phyloP scores from a whole-genome alignment of 2,797 vertebrate species.

The Poecilia wingei region DNA sequence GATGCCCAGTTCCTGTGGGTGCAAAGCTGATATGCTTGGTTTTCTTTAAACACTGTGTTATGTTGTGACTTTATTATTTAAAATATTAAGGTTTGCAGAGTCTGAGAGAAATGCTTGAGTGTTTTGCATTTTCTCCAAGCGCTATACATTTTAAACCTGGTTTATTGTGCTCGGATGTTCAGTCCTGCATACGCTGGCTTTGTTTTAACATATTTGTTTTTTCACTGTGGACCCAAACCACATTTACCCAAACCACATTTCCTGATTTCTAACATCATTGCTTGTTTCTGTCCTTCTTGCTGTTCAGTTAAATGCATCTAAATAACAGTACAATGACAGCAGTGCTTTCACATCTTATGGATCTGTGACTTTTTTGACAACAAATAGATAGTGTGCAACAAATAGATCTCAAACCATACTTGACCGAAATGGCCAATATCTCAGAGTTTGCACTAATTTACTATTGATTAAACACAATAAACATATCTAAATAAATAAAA shows the following conservation, averaged over 20 bases:
- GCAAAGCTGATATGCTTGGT: background rate
- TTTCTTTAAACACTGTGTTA: background rate
- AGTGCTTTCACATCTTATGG: background rate
- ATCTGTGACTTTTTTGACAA: background rate
- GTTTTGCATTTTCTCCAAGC: background rate
- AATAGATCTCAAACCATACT: background rate
- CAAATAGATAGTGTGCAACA: background rate
- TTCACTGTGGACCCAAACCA: background rate
- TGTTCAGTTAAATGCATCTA: background rate
- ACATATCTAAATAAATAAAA: no score
- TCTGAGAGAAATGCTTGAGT: background rate
- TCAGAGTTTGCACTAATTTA: background rate
- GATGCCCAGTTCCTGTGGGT: background rate
- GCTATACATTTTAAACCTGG: background rate
- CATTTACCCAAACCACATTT: background rate
- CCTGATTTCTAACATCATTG: background rate
- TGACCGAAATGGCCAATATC: background rate
- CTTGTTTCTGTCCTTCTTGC: background rate
- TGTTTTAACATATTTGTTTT: background rate
- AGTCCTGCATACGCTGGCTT: background rate
- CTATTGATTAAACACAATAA: background rate
- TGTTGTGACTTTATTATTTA: background rate
- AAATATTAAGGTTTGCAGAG: background rate
- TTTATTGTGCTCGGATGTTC: background rate
- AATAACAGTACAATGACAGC: background rate